Conservation (phyloP, 2,113 vertebrate genomes). For the Heterotis niloticus region DNA sequence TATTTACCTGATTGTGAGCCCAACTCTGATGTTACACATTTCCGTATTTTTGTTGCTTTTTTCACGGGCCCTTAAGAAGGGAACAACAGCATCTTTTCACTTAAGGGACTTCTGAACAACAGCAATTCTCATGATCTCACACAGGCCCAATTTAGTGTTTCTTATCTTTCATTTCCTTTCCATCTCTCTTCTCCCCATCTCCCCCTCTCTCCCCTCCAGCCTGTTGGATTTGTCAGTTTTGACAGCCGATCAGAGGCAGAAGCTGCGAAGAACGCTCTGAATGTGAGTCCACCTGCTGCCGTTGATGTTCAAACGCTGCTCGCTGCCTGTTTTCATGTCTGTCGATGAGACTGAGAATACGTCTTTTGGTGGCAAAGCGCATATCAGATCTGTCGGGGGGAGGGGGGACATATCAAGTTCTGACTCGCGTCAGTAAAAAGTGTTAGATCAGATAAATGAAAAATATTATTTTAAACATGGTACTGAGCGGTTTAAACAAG, state of each 20-base stretch:
- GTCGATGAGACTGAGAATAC: background rate
- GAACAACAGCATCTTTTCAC: too few relatives aligned
- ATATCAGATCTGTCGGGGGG: background rate
- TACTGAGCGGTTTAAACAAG: slow-evolving; percentile 8
- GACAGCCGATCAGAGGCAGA: slow-evolving; percentile 80
- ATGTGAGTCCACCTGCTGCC: slow-evolving; percentile 61
- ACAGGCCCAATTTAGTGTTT: background rate
- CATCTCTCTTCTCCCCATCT: slow-evolving; percentile 21
- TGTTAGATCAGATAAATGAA: background rate
- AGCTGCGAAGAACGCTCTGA: slow-evolving; percentile 79
- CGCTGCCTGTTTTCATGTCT: background rate
- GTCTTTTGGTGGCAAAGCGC: background rate
- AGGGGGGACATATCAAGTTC: background rate
- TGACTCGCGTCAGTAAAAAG: background rate
- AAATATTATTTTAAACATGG: slow-evolving; percentile 21
- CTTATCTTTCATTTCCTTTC: slow-evolving; percentile 4
- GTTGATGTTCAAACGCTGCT: background rate
- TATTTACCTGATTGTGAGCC: too few relatives aligned
- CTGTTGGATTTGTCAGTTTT: slow-evolving; percentile 85
- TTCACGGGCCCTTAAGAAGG: too few relatives aligned
- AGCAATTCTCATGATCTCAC: too few relatives aligned
- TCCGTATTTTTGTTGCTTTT: too few relatives aligned
- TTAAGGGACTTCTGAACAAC: too few relatives aligned
- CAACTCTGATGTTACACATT: too few relatives aligned
- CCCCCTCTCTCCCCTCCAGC: slow-evolving; percentile 55